Evolutionary conservation across 1,140 invertebrate genomes (phyloP), one percentile per base, ranked within the genome.

Genomic region (Atopsyche davidsoni): DNA sequence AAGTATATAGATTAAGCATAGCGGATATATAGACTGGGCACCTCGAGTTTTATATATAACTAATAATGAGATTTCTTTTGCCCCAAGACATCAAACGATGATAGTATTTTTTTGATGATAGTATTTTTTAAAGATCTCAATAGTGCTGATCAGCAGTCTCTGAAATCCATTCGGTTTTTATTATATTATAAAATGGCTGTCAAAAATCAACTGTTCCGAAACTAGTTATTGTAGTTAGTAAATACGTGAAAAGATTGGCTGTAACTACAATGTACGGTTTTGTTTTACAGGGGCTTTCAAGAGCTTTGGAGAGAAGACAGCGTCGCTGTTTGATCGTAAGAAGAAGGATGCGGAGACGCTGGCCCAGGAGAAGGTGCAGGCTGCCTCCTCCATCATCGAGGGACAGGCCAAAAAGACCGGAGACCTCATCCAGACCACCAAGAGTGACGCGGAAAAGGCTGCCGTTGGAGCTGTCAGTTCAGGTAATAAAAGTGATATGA

Each of bases 301-400:
- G 66, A 78, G 67, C 66, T 69, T 79, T 64, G 77, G 77, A 56
- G 76, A 78, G 65, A 79, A 79, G 65, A 79, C 78, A 19, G 74
- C 76, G 24, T 75, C 73, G 16, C 67, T 80, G 42, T 78, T 80
- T 64, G 76, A 78, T 31, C 69, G 72, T 50, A 80, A 80, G 71
- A 80, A 80, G 71, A 77, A 79, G 51, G 78, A 80, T 65, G 77
- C 70, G 4, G 75, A 73, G 53, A 72, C 77, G 48, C 48, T 79
- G 47, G 77, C 76, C n/a, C 55, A 62, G 19, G 75, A 79, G 53
- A 79, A 79, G 63, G 76, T 65, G 1, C 58, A 68, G 23, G 71
- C 75, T 38, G 78, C 75, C 3, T 69, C 73, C 19, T 69, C 74
- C 46, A 65, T 78, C 14, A 72, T 78, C 7, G 77, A 79, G 60